Evolutionary conservation across 1,140 invertebrate genomes (phyloP).

Genomic region (Drosophila auraria): DNA sequence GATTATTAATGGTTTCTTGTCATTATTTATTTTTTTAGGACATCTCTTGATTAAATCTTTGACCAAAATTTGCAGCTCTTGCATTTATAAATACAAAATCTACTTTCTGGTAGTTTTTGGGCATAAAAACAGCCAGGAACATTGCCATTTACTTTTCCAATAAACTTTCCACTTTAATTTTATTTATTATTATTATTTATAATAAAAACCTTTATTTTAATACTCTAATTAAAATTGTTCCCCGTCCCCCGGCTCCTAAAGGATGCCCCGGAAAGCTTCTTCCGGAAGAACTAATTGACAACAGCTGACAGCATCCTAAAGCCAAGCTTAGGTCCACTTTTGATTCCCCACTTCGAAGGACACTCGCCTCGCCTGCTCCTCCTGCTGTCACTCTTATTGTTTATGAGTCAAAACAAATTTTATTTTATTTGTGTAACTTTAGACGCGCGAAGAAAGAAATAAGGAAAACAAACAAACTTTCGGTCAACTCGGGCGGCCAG

Average conservation of each 20-base stretch:
- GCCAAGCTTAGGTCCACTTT: slow-evolving; percentile 30
- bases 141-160: too few species aligned
- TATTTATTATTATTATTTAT: too few species aligned
- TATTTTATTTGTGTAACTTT: slow-evolving; percentile 55
- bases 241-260: background rate
- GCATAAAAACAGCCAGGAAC: too few species aligned
- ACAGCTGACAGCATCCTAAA: slow-evolving; percentile 13
- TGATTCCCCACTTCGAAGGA: background rate
- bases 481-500: background rate
- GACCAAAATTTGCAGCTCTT: too few species aligned
- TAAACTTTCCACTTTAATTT: too few species aligned
- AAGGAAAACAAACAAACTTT: slow-evolving; percentile 29
- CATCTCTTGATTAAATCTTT: too few species aligned
- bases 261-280: background rate
- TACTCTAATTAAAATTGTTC: background rate
- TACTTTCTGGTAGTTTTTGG: too few species aligned
- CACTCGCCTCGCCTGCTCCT: background rate
- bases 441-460: slow-evolving; percentile 46
- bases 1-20: too few species aligned
- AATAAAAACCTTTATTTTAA: too few species aligned
- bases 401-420: slow-evolving; percentile 54
- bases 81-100: too few species aligned
- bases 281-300: slow-evolving; percentile 30
- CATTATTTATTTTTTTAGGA: too few species aligned
- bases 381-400: slow-evolving; percentile 47